These are phyloP conservation scores for Drosophila carrolli DNA, from an alignment of 1,140 invertebrate species.

Conservation along the genomic window DNA sequence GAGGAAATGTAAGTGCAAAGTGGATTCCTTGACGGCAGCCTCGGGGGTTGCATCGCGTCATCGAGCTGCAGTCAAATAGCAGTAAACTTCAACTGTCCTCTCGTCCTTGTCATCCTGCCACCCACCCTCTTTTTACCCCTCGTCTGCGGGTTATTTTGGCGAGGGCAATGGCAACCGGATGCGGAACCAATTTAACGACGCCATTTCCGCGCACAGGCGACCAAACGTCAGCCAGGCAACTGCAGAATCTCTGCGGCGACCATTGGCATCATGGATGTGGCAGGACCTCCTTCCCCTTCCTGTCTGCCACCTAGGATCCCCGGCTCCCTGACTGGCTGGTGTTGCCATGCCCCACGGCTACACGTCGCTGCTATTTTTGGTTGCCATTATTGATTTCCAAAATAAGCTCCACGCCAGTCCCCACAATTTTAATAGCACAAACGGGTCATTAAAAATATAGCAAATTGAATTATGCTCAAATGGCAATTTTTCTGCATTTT, in stretches of 20 bases:
- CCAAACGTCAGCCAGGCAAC: constrained; percentile 28
- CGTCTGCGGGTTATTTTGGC: constrained; percentile 16
- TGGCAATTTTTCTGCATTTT: constrained; percentile 8
- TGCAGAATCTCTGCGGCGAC: constrained; percentile 57
- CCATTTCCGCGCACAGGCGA: constrained; percentile 47
- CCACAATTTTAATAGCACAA: constrained; percentile 14
- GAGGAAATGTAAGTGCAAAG: constrained; percentile 41
- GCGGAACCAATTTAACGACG: constrained; percentile 62
- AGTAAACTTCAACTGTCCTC: constrained; percentile 28
- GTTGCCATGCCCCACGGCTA: background rate
- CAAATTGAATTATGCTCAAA: constrained; percentile 24
- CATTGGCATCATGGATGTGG: constrained; percentile 45
- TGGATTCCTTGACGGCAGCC: constrained; percentile 27
- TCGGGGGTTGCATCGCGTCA: constrained; percentile 36
- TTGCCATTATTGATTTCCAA: constrained; percentile 23
- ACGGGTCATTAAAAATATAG: constrained; percentile 17
- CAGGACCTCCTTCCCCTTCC: constrained; percentile 9
- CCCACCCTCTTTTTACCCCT: background rate
- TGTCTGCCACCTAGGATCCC: constrained; percentile 1
- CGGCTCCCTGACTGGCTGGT: background rate
- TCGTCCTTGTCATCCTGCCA: constrained; percentile 6
- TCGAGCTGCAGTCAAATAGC: constrained; percentile 38
- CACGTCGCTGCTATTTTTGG: background rate
- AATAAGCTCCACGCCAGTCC: constrained; percentile 10
- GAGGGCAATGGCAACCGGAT: constrained; percentile 42